These are phyloP conservation scores for Dendroctonus ponderosae DNA, from an alignment of 1,140 invertebrate genomes.

Conservation along the genomic window DNA sequence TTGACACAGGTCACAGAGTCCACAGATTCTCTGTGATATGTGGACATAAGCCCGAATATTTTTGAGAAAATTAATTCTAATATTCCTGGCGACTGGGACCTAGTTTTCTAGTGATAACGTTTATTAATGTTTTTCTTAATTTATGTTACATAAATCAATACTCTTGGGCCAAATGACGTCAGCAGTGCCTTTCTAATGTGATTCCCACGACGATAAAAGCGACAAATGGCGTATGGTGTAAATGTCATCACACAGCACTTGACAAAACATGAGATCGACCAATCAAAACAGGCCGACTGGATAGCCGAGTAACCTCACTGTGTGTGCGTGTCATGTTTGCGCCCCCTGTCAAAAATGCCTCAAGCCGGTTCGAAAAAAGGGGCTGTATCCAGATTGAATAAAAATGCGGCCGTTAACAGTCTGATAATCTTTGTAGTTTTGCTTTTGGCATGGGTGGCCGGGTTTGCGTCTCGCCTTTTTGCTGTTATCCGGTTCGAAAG, in stretches of 20 bases:
- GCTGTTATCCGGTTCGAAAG: conserved; percentile 99
- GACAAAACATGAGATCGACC: conserved; percentile 1
- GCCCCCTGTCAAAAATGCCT: conserved; percentile 45
- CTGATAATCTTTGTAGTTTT: conserved; percentile 89
- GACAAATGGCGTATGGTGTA: too few relatives aligned
- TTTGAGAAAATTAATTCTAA: too few relatives aligned
- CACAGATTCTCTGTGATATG: too few relatives aligned
- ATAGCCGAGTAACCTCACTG: conserved; percentile 36
- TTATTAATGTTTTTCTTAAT: too few relatives aligned
- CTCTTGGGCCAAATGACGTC: too few relatives aligned
- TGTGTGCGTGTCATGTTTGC: conserved; percentile 48
- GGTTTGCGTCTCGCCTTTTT: conserved; percentile 96
- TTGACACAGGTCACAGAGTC: too few relatives aligned
- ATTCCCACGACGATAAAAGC: too few relatives aligned
- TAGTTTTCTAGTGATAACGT: too few relatives aligned
- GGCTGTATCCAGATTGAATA: conserved; percentile 57
- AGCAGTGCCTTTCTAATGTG: too few relatives aligned
- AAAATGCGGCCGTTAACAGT: conserved; percentile 68
- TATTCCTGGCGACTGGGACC: too few relatives aligned
- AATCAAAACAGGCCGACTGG: conserved; percentile 31
- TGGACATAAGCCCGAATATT: too few relatives aligned
- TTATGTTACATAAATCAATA: too few relatives aligned
- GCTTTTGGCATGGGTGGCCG: conserved; percentile 92
- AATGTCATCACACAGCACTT: conserved; percentile 1
- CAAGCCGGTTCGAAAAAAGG: conserved; percentile 48